Conservation (phyloP, 2,888 invertebrate genomes). For the Sarcophaga caerulescens region DNA sequence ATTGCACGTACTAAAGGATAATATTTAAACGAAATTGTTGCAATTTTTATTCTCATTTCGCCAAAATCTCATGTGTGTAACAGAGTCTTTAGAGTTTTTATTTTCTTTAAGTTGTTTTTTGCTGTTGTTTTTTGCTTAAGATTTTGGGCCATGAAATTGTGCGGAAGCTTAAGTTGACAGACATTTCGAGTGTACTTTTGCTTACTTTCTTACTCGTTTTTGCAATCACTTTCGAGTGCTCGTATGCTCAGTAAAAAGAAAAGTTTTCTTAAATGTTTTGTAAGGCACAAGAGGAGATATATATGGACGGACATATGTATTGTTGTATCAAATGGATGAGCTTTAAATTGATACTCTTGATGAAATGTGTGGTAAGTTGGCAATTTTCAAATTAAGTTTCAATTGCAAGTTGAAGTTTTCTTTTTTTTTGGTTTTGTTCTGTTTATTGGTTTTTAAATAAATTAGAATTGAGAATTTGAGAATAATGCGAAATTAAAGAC, state of each 20-base stretch:
- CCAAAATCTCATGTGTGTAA: conserved; percentile 47
- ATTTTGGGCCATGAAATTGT: conserved; percentile 72
- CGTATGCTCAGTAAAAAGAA: conserved; percentile 39
- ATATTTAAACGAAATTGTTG: conserved; percentile 61
- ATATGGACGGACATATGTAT: conserved; percentile 30
- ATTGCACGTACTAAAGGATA: conserved; percentile 62
- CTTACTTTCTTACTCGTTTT: conserved; percentile 7
- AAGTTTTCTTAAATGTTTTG: conserved; percentile 36
- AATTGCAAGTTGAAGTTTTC: conserved; percentile 55
- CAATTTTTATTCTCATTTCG: conserved; percentile 56
- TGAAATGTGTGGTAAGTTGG: conserved; percentile 69
- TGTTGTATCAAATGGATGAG: conserved; percentile 57
- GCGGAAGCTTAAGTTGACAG: conserved; percentile 72
- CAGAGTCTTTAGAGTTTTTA: conserved; percentile 24
- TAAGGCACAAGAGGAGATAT: not conserved
- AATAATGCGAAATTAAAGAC: no score
- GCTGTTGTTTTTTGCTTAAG: conserved; percentile 9
- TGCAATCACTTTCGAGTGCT: conserved; percentile 67
- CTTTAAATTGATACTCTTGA: conserved; percentile 68
- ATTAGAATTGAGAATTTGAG: not conserved
- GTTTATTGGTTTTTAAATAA: not conserved
- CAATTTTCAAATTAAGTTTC: conserved; percentile 73
- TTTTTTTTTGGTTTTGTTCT: not conserved
- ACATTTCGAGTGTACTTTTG: conserved; percentile 70
- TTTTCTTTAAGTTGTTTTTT: not conserved